Percentiles rank a stretch among this genome's conserved stretches.
phyloP scores from a whole-genome alignment of 2,888 invertebrate species.

The Bhutanitis thaidina region DNA sequence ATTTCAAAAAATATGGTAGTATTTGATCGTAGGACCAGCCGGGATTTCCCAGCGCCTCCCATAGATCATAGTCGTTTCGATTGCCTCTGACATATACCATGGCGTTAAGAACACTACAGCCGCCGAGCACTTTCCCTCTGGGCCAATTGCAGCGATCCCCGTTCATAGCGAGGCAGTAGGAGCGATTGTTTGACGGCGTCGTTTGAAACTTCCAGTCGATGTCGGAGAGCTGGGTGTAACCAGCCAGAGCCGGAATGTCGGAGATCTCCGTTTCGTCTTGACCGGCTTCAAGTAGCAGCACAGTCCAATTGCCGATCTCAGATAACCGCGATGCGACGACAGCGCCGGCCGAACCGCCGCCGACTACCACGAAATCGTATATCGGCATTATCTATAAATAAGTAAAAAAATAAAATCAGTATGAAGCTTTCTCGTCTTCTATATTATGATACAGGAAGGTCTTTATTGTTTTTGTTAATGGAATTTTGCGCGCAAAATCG shows the following conservation, averaged over 20 bases:
- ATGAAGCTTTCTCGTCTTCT: too few species aligned
- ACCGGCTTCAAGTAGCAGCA: constrained; percentile 91
- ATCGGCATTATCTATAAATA: constrained; percentile 83
- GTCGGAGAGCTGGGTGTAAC: constrained; percentile 90
- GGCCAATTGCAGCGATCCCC: constrained; percentile 95
- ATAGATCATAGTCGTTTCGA: constrained; percentile 90
- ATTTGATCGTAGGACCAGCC: constrained; percentile 93
- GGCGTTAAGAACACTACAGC: constrained; percentile 92
- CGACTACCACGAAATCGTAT: constrained; percentile 93
- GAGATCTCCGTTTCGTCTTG: constrained; percentile 93
- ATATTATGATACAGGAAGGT: too few species aligned
- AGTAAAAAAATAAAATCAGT: background rate
- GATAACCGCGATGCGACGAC: constrained; percentile 92
- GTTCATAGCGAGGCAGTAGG: constrained; percentile 93
- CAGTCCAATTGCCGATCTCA: constrained; percentile 89
- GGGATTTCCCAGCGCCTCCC: constrained; percentile 89
- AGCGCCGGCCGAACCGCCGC: constrained; percentile 94
- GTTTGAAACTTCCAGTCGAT: constrained; percentile 97
- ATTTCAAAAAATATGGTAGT: constrained; percentile 91
- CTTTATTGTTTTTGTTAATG: too few species aligned
- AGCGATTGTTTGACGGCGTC: constrained; percentile 85
- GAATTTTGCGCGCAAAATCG: too few species aligned
- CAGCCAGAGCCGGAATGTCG: constrained; percentile 91
- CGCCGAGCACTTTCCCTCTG: constrained; percentile 94
- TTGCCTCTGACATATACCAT: constrained; percentile 96